Evolutionary conservation across 2,888 invertebrate species (phyloP), one percentile per base, ranked within the genome.

Genomic region (Chaitophorus viminalis): DNA sequence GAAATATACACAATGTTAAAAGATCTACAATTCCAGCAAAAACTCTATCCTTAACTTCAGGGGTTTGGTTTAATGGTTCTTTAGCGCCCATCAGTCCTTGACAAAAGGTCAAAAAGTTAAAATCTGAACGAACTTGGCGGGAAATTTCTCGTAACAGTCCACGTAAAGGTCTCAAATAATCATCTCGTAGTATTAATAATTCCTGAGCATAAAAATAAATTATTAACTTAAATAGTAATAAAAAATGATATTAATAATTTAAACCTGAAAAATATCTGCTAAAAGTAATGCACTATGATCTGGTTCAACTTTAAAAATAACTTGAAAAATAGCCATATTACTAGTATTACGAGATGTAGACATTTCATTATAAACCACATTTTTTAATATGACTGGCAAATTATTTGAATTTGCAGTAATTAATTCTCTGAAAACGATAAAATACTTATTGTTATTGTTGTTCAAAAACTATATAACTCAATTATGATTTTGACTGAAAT

Each of bases 361-460:
- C 90, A 99, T 92, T 92, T 99, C 99, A 92, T 99, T 99, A 93
- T 97, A 98, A 88, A 99, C 95, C 0, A 97, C 97, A 91, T 97
- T 96, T 90, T 97, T 97, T 90, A 99, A 92, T 89, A 98, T 94
- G 60, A 96, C 95, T 89, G 95, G 94, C 85, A 98, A 92, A 91
- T 98, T 96, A 39, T 96, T 96, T 0, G 96, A 94, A 91, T 96
- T 96, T 83, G 96, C 94, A 25, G 94, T 94, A 74, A 99, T 95
- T 93, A 99, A 94, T 92, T 99, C 98, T 90, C 97, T 96, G 90
- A 18, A 91, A 90, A 82, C 89, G 89, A 82, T 89, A 76, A 74
- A 65, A 82, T 29, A 29, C 52, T 72, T 39, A 29, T 0, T n/a
- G 17, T 52, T 36, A 52, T 60, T 78, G 1, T 1, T 68, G n/a